Conservation (phyloP, 2,888 invertebrate genomes). For the Sepiola atlantica region DNA sequence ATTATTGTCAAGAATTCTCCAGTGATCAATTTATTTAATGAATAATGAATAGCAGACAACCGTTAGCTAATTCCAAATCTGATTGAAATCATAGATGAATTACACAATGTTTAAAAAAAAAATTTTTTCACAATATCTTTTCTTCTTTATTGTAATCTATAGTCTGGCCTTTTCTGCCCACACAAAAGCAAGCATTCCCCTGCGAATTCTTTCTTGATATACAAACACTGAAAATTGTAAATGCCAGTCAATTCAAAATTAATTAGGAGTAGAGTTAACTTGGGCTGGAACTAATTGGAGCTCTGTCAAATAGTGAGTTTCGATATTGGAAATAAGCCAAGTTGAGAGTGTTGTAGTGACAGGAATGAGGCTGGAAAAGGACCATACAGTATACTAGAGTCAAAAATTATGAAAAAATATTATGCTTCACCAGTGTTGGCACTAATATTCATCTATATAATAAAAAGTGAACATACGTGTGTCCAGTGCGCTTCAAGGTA, state of each 20-base stretch:
- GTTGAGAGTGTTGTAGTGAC: background rate
- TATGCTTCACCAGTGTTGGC: no score
- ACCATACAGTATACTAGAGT: no score
- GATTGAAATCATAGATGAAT: background rate
- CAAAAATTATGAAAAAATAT: no score
- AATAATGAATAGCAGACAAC: background rate
- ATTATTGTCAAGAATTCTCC: background rate
- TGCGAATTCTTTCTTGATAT: background rate
- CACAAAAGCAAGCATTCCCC: background rate
- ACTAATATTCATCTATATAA: no score
- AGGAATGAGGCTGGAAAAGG: background rate
- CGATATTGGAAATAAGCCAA: background rate
- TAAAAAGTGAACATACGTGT: no score
- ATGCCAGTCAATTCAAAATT: background rate
- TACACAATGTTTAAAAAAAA: background rate
- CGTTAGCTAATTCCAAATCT: background rate
- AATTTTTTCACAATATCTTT: background rate
- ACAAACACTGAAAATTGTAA: background rate
- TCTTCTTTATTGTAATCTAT: background rate
- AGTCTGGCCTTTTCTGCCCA: no score
- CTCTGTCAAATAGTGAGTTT: background rate
- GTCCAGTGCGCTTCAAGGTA: no score
- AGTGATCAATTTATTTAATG: background rate
- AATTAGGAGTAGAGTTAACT: background rate
- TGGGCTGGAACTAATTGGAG: background rate